Conservation (phyloP, 64 coral and sea anemone species). For the Hydrozoanthus tunicans region DNA sequence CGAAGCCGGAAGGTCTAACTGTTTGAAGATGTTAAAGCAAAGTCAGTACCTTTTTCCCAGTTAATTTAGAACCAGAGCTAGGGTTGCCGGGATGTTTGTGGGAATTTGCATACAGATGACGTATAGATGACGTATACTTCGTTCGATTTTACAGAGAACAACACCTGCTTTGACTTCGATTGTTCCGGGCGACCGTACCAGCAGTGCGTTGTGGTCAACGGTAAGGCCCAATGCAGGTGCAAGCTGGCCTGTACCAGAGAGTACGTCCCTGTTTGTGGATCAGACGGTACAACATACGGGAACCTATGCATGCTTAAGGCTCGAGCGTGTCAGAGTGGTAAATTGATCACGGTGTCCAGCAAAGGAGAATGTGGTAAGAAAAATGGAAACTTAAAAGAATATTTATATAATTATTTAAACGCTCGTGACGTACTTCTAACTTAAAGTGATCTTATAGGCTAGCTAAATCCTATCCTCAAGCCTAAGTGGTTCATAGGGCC, state of each 20-base stretch:
- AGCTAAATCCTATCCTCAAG: too few species aligned
- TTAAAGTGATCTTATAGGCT: background rate
- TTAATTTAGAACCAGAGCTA: background rate
- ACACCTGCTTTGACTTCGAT: background rate
- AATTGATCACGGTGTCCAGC: conserved; percentile 7
- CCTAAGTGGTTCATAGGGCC: too few species aligned
- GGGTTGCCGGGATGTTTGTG: background rate
- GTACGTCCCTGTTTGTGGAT: conserved; percentile 8
- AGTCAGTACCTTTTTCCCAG: too few species aligned
- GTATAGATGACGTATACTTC: background rate
- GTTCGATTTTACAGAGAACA: background rate
- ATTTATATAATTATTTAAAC: background rate
- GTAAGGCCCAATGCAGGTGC: background rate
- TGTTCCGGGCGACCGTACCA: conserved; percentile 7
- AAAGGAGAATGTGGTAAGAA: conserved; percentile 24
- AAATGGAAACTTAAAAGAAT: background rate
- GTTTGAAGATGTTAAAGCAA: too few species aligned
- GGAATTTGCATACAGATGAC: background rate
- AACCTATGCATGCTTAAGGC: conserved; percentile 10
- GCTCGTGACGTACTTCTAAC: background rate
- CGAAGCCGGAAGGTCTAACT: too few species aligned
- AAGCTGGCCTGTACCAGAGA: conserved; percentile 1
- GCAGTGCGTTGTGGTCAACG: conserved; percentile 20
- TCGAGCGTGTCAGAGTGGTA: conserved; percentile 1
- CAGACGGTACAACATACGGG: background rate